phyloP scores from a whole-genome alignment of 2,797 vertebrate genomes.

The Sus cebifrons region DNA sequence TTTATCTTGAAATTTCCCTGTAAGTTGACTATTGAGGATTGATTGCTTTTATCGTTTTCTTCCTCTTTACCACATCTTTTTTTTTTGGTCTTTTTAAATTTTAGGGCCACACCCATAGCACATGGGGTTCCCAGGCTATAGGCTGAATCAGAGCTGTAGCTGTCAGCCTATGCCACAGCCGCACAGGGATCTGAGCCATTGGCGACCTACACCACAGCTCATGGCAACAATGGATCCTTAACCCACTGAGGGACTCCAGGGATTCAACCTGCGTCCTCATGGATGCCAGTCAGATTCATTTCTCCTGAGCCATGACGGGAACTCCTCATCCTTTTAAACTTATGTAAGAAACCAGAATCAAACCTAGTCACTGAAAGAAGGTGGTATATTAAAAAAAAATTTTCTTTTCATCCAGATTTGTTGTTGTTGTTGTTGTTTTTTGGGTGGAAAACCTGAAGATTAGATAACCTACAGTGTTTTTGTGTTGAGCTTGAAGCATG shows the following conservation, averaged over 20 bases:
- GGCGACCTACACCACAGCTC: no score
- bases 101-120: no score
- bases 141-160: no score
- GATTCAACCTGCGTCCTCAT: no score
- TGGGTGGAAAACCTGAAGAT: background rate
- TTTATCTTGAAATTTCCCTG: background rate
- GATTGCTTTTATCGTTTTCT: background rate
- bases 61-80: background rate
- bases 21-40: background rate
- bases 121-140: no score
- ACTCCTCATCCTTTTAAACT: background rate
- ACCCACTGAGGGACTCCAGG: no score
- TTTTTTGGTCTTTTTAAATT: no score
- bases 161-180: no score
- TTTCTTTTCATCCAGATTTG: background rate
- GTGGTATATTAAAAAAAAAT: background rate
- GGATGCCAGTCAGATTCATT: no score
- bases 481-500: background rate
- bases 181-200: no score
- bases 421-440: background rate
- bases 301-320: no score
- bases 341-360: background rate
- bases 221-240: no score
- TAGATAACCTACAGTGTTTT: background rate
- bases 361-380: background rate